Evolutionary conservation across 2,113 vertebrate species (phyloP).

Genomic region (Leptobrachium leishanense): DNA sequence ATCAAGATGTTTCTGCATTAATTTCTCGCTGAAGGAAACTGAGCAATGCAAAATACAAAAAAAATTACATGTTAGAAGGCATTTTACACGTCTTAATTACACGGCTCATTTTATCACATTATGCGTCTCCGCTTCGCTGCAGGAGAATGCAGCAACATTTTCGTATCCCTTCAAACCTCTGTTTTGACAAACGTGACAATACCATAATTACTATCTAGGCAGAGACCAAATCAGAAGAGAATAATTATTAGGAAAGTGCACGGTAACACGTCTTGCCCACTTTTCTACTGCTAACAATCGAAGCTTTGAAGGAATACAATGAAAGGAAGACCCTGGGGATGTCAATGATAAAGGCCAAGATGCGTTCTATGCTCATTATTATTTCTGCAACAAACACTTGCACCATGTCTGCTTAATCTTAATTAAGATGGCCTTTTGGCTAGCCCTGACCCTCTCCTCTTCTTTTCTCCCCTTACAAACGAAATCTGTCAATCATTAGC

Average conservation of each 20-base stretch:
- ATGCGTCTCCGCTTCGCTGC: conserved; percentile 1
- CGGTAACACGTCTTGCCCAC: conserved; percentile 5
- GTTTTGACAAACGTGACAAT: conserved; percentile 22
- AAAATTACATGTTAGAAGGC: conserved; percentile 20
- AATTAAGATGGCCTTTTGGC: too few relatives aligned
- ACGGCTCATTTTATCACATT: conserved; percentile 31
- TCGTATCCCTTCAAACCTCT: not conserved
- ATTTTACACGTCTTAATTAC: conserved; percentile 24
- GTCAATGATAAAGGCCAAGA: not conserved
- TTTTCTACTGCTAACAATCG: not conserved
- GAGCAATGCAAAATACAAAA: conserved; percentile 1
- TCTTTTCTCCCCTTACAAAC: too few relatives aligned
- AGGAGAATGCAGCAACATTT: not conserved
- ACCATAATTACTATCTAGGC: conserved; percentile 6
- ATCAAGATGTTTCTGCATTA: not conserved
- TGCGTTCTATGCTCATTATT: too few relatives aligned
- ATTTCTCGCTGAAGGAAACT: not conserved
- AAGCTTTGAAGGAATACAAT: not conserved
- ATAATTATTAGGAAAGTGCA: conserved; percentile 10
- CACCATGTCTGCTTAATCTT: too few relatives aligned
- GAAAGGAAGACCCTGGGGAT: not conserved
- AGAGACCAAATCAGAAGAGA: not conserved
- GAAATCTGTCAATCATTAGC: too few relatives aligned
- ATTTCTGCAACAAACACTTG: too few relatives aligned
- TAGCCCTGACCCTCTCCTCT: too few relatives aligned